Base-by-base conservation (phyloP, 2,797 vertebrate species). In the Myioborus miniatus region DNA sequence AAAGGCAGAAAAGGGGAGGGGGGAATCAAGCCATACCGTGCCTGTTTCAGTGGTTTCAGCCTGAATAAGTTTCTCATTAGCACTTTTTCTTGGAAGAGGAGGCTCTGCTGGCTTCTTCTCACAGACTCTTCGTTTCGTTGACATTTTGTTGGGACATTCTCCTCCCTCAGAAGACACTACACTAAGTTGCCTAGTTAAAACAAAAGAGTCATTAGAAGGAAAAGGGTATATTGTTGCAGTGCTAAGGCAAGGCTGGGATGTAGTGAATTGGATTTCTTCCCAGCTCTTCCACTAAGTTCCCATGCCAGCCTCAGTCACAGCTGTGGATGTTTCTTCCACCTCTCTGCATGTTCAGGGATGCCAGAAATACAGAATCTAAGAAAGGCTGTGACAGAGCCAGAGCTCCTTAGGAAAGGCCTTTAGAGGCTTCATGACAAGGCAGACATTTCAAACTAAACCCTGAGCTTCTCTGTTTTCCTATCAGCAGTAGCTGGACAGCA, bases 1-100 rank as follows among this genome's bases (percentile, higher is more conserved):
- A 56, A 63, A 43, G 1, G 24, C 32, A 62, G 69, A 63, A 74
- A 58, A 71, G 29, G 32, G 24, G 55, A 55, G n/a, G 6, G 27
- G 22, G 14, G 6, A 78, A 85, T 63, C 30, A 62, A 87, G 75
- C 59, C 78, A 50, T 97, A 97, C 97, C 85, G 7, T 97, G 93
- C 99, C 99, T 0, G 98, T 99, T 97, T 99, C 99, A 3, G 98
- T 4, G 0, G 97, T 98, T 98, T 99, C 99, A 16, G 98, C 98
- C 95, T 99, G 98, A 90, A 98, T 99, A 63, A 99, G 98, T 69
- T 97, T 98, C 17, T 96, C 80, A 0, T 97, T 96, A 0, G 74
- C 87, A 32, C 97, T 98, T 71, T 97, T 98, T 90, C 98, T 98
- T 39, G 98, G 97, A 32, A 88, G 72, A 6, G 84, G 68, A 9